Percentiles rank a stretch among this genome's conserved stretches.
Evolutionary conservation across 1,140 invertebrate genomes (phyloP).

Genomic region (Drosophila sp.): DNA sequence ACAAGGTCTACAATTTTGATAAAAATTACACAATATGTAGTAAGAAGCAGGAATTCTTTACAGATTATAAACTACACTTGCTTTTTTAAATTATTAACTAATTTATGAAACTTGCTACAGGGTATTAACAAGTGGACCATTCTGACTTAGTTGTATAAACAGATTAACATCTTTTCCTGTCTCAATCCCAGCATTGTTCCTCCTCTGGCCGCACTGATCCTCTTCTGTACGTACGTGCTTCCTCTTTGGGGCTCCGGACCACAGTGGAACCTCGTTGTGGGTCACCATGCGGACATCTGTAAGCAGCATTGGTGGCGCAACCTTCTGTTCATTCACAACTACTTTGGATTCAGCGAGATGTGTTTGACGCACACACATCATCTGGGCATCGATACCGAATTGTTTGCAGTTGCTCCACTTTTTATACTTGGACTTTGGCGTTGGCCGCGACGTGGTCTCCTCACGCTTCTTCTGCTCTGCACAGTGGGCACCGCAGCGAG

Average conservation of each 20-base stretch:
- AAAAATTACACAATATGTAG: too few species aligned
- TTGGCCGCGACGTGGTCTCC: constrained; percentile 86
- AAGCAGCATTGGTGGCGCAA: constrained; percentile 88
- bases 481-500: constrained; percentile 87
- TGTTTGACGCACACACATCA: constrained; percentile 90
- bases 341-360: constrained; percentile 89
- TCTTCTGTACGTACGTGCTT: constrained; percentile 88
- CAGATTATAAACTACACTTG: constrained; percentile 13
- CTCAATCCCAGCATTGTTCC: constrained; percentile 86
- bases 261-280: constrained; percentile 88
- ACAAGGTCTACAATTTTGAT: too few species aligned
- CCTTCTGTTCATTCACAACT: constrained; percentile 88
- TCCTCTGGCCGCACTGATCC: constrained; percentile 87
- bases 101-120: background rate
- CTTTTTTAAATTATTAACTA: background rate
- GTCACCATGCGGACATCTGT: constrained; percentile 87
- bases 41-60: background rate
- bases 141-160: background rate
- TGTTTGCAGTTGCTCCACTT: constrained; percentile 90
- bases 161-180: too few species aligned
- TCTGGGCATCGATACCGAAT: constrained; percentile 93
- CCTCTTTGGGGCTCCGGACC: constrained; percentile 87
- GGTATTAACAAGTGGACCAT: constrained; percentile 6
- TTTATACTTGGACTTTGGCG: constrained; percentile 88
- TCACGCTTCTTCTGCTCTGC: constrained; percentile 85